Base-by-base conservation (phyloP, 2,113 vertebrate species). In the Platysteira castanea region DNA sequence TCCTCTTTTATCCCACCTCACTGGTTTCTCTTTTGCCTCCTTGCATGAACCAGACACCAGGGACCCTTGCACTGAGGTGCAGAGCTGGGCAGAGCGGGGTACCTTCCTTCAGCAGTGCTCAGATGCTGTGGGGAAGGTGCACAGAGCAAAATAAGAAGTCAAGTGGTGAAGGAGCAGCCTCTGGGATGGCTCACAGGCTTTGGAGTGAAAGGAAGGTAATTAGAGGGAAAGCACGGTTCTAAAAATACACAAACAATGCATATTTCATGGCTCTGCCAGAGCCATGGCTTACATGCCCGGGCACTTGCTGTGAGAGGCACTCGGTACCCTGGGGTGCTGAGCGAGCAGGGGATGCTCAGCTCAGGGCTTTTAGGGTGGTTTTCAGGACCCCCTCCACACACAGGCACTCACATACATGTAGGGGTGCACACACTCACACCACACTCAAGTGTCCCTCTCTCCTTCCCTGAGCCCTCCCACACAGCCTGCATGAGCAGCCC, bases 341-440 rank as follows among this genome's bases (percentile, higher is more conserved):
- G 26, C 2, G 7, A 28, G 9, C 8, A 28, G 63, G 30, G 31
- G 39, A 65, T 20, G 49, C 5, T 7, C 70, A 28, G n/a, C 31
- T 53, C 67, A 73, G 35, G 33, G 18, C 5, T 81, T 56, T 81
- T 15, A 6, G 44, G 69, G 31, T 26, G n/a, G 3, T 42, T 57
- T 78, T 20, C 39, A 69, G 67, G 27, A 39, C 18, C 18, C 6
- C 2, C 12, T 85, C 46, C 41, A 56, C 23, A 70, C 26, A 54
- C 2, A 2, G 12, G 16, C 42, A 27, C 54, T 46, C 54, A 30
- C 24, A 73, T 3, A 4, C 0, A 0, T 11, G 18, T 0, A 4
- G 6, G 22, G 37, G 12, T 23, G 22, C 30, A 68, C 49, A 53
- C n/a, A 33, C 18, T n/a, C n/a, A n/a, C n/a, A n/a, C n/a, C n/a